These are phyloP conservation scores for Magallana gigas DNA, from an alignment of 1,140 invertebrate species.

Conservation along the genomic window DNA sequence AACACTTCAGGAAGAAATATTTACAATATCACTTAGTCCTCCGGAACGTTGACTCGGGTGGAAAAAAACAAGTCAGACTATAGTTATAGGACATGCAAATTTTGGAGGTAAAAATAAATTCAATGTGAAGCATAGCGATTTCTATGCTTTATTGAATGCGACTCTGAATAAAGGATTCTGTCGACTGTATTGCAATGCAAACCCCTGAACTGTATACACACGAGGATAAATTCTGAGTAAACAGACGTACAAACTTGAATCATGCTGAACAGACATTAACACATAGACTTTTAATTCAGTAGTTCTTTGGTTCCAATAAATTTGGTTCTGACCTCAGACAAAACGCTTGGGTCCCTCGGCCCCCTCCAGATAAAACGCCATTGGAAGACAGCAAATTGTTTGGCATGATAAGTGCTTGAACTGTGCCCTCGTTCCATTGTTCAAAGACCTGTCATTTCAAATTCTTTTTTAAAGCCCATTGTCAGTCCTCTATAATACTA, in stretches of 20 bases:
- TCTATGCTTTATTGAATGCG: too few species aligned
- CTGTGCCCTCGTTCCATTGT: slow-evolving; percentile 5
- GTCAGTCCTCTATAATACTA: background rate
- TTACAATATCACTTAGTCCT: too few species aligned
- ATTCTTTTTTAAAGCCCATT: background rate
- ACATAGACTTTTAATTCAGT: background rate
- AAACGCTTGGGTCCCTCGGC: background rate
- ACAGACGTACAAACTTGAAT: background rate
- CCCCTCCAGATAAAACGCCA: slow-evolving; percentile 6
- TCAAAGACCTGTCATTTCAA: slow-evolving; percentile 6
- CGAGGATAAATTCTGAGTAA: background rate
- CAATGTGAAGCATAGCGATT: too few species aligned
- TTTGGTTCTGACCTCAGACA: slow-evolving; percentile 4
- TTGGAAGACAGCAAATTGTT: background rate
- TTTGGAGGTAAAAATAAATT: too few species aligned
- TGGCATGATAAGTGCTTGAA: slow-evolving; percentile 3
- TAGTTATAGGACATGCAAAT: too few species aligned
- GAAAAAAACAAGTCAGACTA: too few species aligned
- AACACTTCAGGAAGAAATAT: too few species aligned
- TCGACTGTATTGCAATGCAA: background rate
- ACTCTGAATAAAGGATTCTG: background rate
- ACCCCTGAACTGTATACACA: background rate
- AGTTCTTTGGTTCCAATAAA: slow-evolving; percentile 26
- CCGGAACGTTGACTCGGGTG: too few species aligned
- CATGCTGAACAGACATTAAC: background rate